Percentiles rank a stretch among this genome's conserved stretches.
Conservation (phyloP, 2,797 vertebrate species). For the Centropyge bicolor region DNA sequence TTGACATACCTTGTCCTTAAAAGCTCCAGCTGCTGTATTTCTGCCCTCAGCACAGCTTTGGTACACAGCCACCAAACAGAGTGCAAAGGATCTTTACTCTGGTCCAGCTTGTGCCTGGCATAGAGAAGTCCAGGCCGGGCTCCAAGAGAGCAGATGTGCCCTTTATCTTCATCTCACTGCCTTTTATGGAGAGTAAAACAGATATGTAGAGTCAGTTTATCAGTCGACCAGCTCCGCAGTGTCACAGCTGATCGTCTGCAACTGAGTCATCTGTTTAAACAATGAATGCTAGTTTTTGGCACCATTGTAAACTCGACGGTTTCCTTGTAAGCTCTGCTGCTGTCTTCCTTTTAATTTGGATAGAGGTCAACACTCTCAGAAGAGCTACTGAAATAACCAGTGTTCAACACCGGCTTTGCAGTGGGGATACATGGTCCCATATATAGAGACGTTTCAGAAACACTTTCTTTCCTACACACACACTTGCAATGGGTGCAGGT, state of each 20-base stretch:
- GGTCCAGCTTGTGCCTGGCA: slow-evolving; percentile 52
- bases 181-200: slow-evolving; percentile 4
- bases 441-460: not conserved
- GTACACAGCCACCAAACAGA: slow-evolving; percentile 18
- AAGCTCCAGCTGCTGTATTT: not conserved
- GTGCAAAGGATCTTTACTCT: slow-evolving; percentile 20
- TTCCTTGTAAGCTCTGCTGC: not conserved
- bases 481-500: slow-evolving; percentile 26
- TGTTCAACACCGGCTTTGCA: not conserved
- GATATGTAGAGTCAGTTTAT: slow-evolving; percentile 6
- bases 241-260: not conserved
- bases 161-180: not conserved
- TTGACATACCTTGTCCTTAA: not conserved
- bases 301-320: not conserved
- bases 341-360: not conserved
- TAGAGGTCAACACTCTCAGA: not conserved
- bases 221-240: slow-evolving; percentile 1
- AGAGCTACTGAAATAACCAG: not conserved
- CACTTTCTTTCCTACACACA: not conserved
- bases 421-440: not conserved
- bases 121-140: slow-evolving; percentile 42
- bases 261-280: not conserved
- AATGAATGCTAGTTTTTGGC: slow-evolving; percentile 9
- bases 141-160: slow-evolving; percentile 60
- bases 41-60: not conserved